Base-by-base conservation (phyloP, 2,797 vertebrate species). In the Pipistrellus nathusii region DNA sequence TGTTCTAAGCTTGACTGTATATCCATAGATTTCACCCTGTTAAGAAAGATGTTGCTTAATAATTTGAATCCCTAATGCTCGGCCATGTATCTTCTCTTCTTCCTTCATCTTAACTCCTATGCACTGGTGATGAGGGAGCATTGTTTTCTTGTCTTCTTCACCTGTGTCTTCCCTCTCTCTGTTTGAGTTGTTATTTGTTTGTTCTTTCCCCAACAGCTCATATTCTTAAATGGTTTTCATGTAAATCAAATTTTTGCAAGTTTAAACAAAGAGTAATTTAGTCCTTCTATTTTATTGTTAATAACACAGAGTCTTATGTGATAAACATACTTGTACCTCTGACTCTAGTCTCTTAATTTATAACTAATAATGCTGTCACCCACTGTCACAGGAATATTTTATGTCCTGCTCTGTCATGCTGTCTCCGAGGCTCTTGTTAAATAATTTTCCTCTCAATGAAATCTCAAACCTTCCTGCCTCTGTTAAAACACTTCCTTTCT, bases 251-350 rank as follows among this genome's bases (percentile, higher is more conserved):
- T 64, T 15, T 88, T 64, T 14, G 38, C 30, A 91, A 88, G 35
- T 75, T 68, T 90, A 80, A 73, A 51, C 68, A 83, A 85, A 38
- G 18, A 83, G 1, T 75, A 41, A 88, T 72, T 72, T 53, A 73
- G 75, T 55, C 30, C 20, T 92, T 75, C 64, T 93, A 5, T 88
- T 86, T 80, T 35, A 51, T 82, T 41, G 25, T 72, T 93, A 69
- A 75, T 62, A 86, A n/a, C 20, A 38, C 1, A 17, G 30, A 90
- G 15, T 21, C n/a, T 27, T 51, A 25, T 80, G 76, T 92, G 57
- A 15, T 15, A 64, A 35, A 57, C 57, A 12, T 38, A 12, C 46
- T 81, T 8, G 4, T 64, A 57, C 51, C 55, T 83, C 64, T 88
- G 44, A 81, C 41, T 80, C 32, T 27, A 35, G 2, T 38, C 38